Conservation (phyloP, 2,888 invertebrate genomes). For the Clepsis dumicolana region DNA sequence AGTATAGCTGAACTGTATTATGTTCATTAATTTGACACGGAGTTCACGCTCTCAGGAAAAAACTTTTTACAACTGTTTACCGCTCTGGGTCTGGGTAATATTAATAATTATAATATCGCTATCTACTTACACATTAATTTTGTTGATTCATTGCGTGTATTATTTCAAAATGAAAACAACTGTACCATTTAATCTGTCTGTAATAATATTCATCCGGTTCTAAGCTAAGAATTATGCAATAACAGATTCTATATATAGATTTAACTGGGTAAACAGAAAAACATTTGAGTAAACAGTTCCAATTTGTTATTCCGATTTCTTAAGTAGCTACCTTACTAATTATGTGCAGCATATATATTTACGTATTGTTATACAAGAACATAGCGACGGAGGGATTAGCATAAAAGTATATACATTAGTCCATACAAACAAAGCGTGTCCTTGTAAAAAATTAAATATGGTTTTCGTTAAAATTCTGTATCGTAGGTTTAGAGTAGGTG, state of each 20-base stretch:
- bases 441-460: conserved; percentile 1
- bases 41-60: background rate
- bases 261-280: conserved; percentile 20
- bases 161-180: background rate
- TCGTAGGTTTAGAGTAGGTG: background rate
- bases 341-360: conserved; percentile 11
- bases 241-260: conserved; percentile 16
- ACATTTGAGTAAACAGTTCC: conserved; percentile 6
- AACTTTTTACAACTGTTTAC: background rate
- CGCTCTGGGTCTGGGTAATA: background rate
- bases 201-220: background rate
- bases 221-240: background rate
- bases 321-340: conserved; percentile 19
- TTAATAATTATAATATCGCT: background rate
- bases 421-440: conserved; percentile 10
- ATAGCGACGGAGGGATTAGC: conserved; percentile 27
- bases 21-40: background rate
- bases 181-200: background rate
- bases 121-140: background rate
- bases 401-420: conserved; percentile 28
- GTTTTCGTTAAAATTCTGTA: background rate
- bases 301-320: conserved; percentile 13
- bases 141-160: background rate
- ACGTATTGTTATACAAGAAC: conserved; percentile 1
- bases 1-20: background rate